These are phyloP conservation scores for Hemiscyllium ocellatum DNA, from an alignment of 2,113 vertebrate genomes.

Conservation along the genomic window DNA sequence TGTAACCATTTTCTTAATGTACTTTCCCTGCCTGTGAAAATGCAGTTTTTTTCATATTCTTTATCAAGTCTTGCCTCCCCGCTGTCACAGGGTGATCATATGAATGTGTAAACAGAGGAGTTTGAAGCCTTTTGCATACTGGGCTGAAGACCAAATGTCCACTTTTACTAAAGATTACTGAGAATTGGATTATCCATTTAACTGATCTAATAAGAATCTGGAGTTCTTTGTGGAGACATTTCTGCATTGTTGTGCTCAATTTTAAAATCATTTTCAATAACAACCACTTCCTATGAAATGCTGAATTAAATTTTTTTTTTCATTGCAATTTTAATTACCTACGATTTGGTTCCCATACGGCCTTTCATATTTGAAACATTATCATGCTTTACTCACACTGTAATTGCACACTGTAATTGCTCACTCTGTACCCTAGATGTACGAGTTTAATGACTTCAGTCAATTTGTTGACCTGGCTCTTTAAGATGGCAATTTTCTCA, in stretches of 20 bases:
- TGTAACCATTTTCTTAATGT: not conserved
- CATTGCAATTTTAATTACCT: conserved; percentile 4
- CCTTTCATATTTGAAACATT: not conserved
- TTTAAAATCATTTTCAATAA: not conserved
- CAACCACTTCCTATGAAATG: not conserved
- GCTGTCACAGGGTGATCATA: not conserved
- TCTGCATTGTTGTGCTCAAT: not conserved
- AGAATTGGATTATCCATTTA: not conserved
- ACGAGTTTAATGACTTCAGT: not conserved
- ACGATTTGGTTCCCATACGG: not conserved
- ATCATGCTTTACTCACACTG: not conserved
- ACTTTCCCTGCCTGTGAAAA: not conserved
- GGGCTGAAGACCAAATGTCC: not conserved
- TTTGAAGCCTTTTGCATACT: not conserved
- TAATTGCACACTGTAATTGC: not conserved
- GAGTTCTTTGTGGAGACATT: not conserved
- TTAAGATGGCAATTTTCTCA: not conserved
- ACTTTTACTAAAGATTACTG: not conserved
- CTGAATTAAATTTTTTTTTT: not conserved
- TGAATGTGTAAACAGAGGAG: not conserved
- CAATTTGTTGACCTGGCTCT: not conserved
- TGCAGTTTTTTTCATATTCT: not conserved
- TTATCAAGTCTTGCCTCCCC: not conserved
- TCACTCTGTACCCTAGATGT: not conserved
- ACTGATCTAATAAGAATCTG: not conserved